Conservation (phyloP, 1,140 invertebrate genomes). For the Heliconius melpomene region DNA sequence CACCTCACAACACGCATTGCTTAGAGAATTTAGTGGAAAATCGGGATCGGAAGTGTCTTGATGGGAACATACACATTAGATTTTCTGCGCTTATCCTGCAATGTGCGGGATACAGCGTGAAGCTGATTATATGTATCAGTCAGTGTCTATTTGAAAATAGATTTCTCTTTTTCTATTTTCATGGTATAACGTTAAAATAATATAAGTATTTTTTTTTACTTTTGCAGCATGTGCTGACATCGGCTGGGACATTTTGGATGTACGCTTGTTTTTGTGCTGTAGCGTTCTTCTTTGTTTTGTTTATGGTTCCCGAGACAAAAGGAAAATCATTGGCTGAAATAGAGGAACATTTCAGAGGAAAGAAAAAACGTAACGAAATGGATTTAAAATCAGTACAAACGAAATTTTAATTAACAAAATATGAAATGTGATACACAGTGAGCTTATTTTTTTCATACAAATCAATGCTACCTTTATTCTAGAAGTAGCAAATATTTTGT, state of each 20-base stretch:
- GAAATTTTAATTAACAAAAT: slow-evolving; percentile 38
- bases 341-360: slow-evolving; percentile 71
- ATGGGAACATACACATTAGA: no score
- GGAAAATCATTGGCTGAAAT: slow-evolving; percentile 87
- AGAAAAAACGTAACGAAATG: slow-evolving; percentile 50
- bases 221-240: slow-evolving; percentile 69
- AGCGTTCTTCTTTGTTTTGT: slow-evolving; percentile 83
- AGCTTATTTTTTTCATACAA: background rate
- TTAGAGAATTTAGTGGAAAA: no score
- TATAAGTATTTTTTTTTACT: slow-evolving; percentile 13
- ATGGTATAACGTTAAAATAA: no score
- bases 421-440: background rate
- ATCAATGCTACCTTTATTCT: background rate
- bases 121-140: no score
- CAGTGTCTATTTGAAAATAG: no score
- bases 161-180: no score
- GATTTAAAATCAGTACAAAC: slow-evolving; percentile 54
- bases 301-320: slow-evolving; percentile 87
- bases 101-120: no score
- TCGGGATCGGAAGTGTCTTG: no score
- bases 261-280: slow-evolving; percentile 87
- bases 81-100: no score
- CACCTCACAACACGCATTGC: no score
- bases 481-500: no score
- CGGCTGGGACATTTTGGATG: slow-evolving; percentile 87